These are phyloP conservation scores for Hemicentrotus pulcherrimus DNA, from an alignment of 35 echinoderm and acorn worm species.

Conservation along the genomic window DNA sequence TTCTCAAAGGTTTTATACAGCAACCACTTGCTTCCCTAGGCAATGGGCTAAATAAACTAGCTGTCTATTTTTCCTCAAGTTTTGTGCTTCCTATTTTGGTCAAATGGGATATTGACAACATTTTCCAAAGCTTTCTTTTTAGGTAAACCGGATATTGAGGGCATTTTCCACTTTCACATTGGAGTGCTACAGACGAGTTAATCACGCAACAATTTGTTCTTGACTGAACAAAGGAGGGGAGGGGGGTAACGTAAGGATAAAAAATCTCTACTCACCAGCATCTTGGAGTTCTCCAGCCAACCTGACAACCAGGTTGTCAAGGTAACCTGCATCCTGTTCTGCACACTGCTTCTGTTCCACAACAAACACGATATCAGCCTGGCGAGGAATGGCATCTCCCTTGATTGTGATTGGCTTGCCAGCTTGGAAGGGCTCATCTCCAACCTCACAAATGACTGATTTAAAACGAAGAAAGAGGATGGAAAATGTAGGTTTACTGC, in stretches of 20 bases:
- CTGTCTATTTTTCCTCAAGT: no score
- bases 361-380: slow-evolving; percentile 73
- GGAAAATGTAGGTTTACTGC: no score
- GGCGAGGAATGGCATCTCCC: not conserved
- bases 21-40: no score
- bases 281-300: slow-evolving; percentile 63
- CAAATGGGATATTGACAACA: no score
- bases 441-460: slow-evolving; percentile 24
- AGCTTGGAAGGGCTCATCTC: slow-evolving; percentile 24
- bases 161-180: no score
- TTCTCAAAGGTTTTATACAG: no score
- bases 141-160: no score
- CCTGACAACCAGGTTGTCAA: slow-evolving; percentile 53
- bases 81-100: no score
- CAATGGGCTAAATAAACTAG: no score
- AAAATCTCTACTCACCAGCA: slow-evolving; percentile 23
- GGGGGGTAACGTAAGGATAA: not conserved
- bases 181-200: no score
- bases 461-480: not conserved
- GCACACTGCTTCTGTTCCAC: slow-evolving; percentile 79
- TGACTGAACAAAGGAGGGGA: not conserved
- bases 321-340: not conserved
- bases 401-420: not conserved
- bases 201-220: no score
- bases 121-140: no score